Base-by-base conservation (phyloP, 1,140 invertebrate genomes). In the Brachionus angularis region DNA sequence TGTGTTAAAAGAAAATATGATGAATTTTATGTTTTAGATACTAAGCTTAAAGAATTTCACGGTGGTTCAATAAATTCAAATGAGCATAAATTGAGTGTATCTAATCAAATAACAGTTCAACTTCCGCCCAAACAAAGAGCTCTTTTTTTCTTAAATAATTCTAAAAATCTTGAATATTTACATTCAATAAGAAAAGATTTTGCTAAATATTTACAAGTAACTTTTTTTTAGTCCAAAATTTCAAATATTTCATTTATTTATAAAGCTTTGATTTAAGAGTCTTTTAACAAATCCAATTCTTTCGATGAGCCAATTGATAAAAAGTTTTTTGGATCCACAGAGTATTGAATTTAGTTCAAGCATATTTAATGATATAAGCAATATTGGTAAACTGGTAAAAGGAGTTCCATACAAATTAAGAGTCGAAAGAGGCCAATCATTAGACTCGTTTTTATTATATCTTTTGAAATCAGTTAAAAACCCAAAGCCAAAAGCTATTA, bases 341-440 rank as follows among this genome's bases (percentile, higher is more conserved):
- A 67, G 62, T 27, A 67, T 33, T 50, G 62, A 67, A 23, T 67
- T 67, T 34, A 47, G 62, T 25, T 67, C 62, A 27, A 67, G 62
- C n/a, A 67, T 67, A 12, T 67, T 67, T 25, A 67, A 67, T 50
- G 62, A 67, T 36, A 47, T 67, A 5, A 47, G 39, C 18, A 67
- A 47, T 23, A 67, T 67, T 47, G 47, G 62, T n/a, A 67, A 67
- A 36, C 46, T 67, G 62, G 62, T 67, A 16, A 67, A 67, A 50
- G 62, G 62, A 7, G 62, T 67, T 14, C 62, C 62, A 4, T 67
- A 46, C 29, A 67, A 67, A 34, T 7, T 67, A 16, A 67, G 62
- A 46, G 31, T 67, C 27, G 62, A 67, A 47, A 12, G 62, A 27
- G 62, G 62, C 14, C 62, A 67, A n/a, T 67, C 62, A 14, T 36